Evolutionary conservation across 1,140 invertebrate species (phyloP), one percentile per base, ranked within the genome.

Genomic region (Pogonomyrmex californicus): DNA sequence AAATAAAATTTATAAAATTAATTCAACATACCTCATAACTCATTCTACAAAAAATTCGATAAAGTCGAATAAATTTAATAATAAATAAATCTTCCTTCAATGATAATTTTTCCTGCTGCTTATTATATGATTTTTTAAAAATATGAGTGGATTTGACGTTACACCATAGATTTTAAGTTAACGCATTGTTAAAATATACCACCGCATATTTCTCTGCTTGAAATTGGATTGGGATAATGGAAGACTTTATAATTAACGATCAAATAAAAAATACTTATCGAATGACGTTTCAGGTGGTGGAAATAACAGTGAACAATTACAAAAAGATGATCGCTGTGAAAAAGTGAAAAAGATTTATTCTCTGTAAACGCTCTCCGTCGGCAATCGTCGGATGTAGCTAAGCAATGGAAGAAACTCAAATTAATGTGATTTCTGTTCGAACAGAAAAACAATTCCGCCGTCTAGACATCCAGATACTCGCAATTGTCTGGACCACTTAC

Each of bases 381-480:
- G 76, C 36, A 7, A 70, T 56, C 38, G 65, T 71, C 41, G 4
- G 23, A 51, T 23, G 23, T 23, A 23, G 38, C 54, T 56, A 23
- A 70, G 23, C 1, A 70, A 33, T 41, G 54, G 51, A 73, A 71
- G 36, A 81, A 23, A 81, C 23, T 70, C 17, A 73, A 60, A 82
- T 73, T 60, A 14, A 62, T n/a, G 30, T 33, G 68, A 83, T 83
- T 83, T 75, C 23, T 83, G 51, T 33, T 58, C 17, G 79, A 90
- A 86, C 86, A 85, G 90, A 88, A 87, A 87, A 91, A 92, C 90
- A 62, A 76, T 36, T 23, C 49, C 76, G 30, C 62, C 87, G 94
- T 94, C 94, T 94, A 94, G 94, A 94, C 94, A 93, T 77, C 92
- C 93, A 94, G 93, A 94, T 92, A 91, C 89, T 88, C 86, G 91